These are phyloP conservation scores for Oncorhynchus mykiss DNA, from an alignment of 2,113 vertebrate genomes.

Conservation along the genomic window DNA sequence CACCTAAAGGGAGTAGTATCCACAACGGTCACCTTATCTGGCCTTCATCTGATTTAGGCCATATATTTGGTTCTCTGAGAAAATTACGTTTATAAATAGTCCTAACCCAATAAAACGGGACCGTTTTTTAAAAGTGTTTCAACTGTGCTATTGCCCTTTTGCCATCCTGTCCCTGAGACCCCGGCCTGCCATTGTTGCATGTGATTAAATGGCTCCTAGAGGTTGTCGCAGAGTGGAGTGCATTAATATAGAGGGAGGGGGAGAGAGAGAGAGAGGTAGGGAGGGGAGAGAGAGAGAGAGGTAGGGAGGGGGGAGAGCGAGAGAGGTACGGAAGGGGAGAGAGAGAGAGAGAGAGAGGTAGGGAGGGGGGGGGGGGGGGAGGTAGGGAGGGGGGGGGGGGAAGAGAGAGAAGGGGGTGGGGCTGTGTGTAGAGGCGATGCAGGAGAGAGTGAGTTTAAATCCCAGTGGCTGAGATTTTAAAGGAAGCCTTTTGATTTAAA, in stretches of 20 bases:
- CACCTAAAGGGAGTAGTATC: conserved; percentile 5
- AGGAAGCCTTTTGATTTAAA: conserved; percentile 76
- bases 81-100: conserved; percentile 41
- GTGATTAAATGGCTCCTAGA: conserved; percentile 63
- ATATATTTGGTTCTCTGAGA: conserved; percentile 37
- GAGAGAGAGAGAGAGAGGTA: not conserved
- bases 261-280: not conserved
- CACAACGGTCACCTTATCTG: not conserved
- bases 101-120: conserved; percentile 28
- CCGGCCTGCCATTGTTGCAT: conserved; percentile 51
- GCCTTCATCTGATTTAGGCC: conserved; percentile 41
- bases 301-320: conserved; percentile 6
- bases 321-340: not conserved
- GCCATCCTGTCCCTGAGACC: conserved; percentile 41
- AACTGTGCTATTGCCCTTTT: conserved; percentile 51
- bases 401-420: not conserved
- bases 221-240: conserved; percentile 45
- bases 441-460: conserved; percentile 70
- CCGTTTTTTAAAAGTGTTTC: conserved; percentile 35
- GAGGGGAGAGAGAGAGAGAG: conserved; percentile 12
- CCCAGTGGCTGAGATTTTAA: conserved; percentile 75
- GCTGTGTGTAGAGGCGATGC: conserved; percentile 24
- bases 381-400: conserved; percentile 3
- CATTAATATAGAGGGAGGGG: conserved; percentile 50
- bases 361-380: conserved; percentile 11